Percentiles rank a stretch among this genome's conserved stretches.
Evolutionary conservation across 2,888 invertebrate genomes (phyloP).

Genomic region (Oconnorella tubifera): DNA sequence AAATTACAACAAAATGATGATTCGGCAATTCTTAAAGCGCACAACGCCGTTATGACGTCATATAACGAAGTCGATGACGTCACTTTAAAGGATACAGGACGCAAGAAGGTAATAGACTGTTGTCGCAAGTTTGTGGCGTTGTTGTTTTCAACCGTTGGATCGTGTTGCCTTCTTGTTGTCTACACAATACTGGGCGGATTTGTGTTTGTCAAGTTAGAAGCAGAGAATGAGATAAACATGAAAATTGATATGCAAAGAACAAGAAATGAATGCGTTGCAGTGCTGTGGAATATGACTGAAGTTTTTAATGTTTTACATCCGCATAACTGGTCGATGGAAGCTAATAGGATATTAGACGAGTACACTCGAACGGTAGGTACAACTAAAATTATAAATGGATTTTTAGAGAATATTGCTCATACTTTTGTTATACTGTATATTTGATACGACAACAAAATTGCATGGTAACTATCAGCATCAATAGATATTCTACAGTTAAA

Average conservation of each 20-base stretch:
- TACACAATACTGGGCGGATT: constrained; percentile 87
- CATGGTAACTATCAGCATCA: too few species aligned
- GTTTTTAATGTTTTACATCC: constrained; percentile 77
- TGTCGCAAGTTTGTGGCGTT: constrained; percentile 75
- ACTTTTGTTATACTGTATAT: too few species aligned
- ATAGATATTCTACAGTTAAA: too few species aligned
- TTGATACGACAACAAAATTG: too few species aligned
- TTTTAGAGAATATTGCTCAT: too few species aligned
- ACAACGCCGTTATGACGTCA: neutral
- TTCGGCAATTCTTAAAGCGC: neutral
- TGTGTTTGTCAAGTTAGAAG: constrained; percentile 66
- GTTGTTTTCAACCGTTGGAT: constrained; percentile 93
- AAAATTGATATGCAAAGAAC: constrained; percentile 15
- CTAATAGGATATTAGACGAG: constrained; percentile 72
- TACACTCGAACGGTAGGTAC: constrained; percentile 69
- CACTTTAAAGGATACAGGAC: constrained; percentile 20
- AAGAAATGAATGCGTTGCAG: constrained; percentile 1
- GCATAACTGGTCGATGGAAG: constrained; percentile 80
- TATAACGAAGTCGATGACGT: neutral
- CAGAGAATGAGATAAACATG: constrained; percentile 35
- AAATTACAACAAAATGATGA: neutral
- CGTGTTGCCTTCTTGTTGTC: constrained; percentile 80
- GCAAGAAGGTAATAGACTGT: constrained; percentile 46
- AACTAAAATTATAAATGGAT: too few species aligned
- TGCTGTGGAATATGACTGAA: constrained; percentile 81